These are phyloP conservation scores for Metacarcinus magister DNA, from an alignment of 2,888 invertebrate genomes.

Conservation along the genomic window DNA sequence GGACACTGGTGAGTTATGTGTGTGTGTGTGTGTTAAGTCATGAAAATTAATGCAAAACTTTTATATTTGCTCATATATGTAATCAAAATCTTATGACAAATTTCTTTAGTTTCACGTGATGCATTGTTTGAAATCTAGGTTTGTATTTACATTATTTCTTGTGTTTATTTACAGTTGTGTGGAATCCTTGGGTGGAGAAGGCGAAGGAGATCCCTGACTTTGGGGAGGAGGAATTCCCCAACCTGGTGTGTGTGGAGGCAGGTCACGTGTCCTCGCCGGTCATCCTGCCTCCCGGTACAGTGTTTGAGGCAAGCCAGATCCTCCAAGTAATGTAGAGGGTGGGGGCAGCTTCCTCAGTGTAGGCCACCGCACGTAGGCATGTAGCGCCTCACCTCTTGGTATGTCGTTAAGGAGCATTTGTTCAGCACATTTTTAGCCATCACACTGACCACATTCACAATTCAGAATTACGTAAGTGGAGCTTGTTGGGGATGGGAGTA, in stretches of 20 bases:
- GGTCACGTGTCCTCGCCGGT: slow-evolving; percentile 95
- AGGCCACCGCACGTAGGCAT: slow-evolving; percentile 35
- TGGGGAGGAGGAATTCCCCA: slow-evolving; percentile 98
- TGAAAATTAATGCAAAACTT: not conserved
- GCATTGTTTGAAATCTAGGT: not conserved
- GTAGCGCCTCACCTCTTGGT: slow-evolving; percentile 27
- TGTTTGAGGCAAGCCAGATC: slow-evolving; percentile 96
- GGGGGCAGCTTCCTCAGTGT: not conserved
- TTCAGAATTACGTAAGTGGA: slow-evolving; percentile 4
- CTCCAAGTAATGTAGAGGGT: slow-evolving; percentile 88
- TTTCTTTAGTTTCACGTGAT: not conserved
- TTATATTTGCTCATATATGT: not conserved
- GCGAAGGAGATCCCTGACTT: slow-evolving; percentile 97
- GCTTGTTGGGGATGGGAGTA: slow-evolving; percentile 28
- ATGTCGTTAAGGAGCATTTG: slow-evolving; percentile 35
- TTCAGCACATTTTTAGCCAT: slow-evolving; percentile 42
- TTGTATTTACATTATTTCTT: not conserved
- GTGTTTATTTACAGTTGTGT: slow-evolving; percentile 88
- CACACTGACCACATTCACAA: slow-evolving; percentile 4
- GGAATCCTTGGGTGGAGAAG: slow-evolving; percentile 98
- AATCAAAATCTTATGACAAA: not conserved
- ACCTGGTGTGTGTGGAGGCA: slow-evolving; percentile 98
- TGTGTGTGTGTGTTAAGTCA: slow-evolving; percentile 5
- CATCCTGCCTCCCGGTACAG: slow-evolving; percentile 94
- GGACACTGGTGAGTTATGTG: slow-evolving; percentile 89